Percentiles rank a stretch among this genome's conserved stretches.
Evolutionary conservation across 2,888 invertebrate species (phyloP).

Genomic region (Iphiclides podalirius): DNA sequence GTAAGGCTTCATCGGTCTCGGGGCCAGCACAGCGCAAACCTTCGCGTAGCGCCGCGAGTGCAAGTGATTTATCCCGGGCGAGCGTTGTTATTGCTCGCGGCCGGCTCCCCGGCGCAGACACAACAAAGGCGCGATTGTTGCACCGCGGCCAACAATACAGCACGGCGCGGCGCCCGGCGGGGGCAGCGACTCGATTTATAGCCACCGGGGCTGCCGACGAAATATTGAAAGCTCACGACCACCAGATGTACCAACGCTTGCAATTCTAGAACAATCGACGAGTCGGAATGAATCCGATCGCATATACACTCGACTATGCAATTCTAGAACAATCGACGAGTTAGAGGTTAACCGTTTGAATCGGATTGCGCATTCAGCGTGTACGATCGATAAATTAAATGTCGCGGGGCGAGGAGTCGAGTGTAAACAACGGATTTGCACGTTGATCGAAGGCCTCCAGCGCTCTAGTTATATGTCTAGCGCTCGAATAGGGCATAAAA

Average conservation of each 20-base stretch:
- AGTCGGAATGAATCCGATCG: too few species aligned
- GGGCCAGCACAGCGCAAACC: not conserved
- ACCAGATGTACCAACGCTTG: too few species aligned
- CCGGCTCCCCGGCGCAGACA: conserved; percentile 41
- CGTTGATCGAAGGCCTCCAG: conserved; percentile 1
- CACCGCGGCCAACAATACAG: conserved; percentile 36
- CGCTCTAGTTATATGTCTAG: conserved; percentile 46
- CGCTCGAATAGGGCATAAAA: conserved; percentile 59
- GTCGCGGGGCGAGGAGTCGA: not conserved
- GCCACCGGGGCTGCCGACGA: conserved; percentile 28
- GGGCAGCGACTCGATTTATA: conserved; percentile 38
- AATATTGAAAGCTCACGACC: conserved; percentile 26
- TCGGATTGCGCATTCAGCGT: too few species aligned
- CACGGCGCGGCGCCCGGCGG: conserved; percentile 38
- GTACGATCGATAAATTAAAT: too few species aligned
- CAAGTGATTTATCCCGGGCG: conserved; percentile 48
- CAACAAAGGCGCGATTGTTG: conserved; percentile 44
- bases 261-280: too few species aligned
- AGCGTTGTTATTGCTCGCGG: conserved; percentile 50
- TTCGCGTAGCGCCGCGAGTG: conserved; percentile 28
- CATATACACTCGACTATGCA: too few species aligned
- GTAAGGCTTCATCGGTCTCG: too few species aligned
- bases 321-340: too few species aligned
- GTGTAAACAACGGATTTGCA: conserved; percentile 21
- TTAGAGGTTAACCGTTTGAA: too few species aligned